These are phyloP conservation scores for Aeoliscus strigatus DNA, from an alignment of 2,797 vertebrate genomes.

Conservation along the genomic window DNA sequence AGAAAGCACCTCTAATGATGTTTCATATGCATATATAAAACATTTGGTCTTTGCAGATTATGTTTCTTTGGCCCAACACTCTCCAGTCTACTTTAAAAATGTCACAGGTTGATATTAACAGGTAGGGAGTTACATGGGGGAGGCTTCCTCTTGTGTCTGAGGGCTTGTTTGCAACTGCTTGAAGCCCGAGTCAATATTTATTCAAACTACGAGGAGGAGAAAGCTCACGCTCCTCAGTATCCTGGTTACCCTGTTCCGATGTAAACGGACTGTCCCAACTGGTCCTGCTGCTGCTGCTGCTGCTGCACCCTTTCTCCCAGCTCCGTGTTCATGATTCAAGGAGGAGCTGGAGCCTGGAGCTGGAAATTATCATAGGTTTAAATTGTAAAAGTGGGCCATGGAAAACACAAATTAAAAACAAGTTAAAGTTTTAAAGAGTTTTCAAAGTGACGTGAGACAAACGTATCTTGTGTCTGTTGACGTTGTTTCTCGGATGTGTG, in stretches of 20 bases:
- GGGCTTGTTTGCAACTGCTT: slow-evolving; percentile 55
- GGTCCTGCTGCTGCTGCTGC: slow-evolving; percentile 53
- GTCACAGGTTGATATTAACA: no score
- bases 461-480: no score
- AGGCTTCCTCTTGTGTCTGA: slow-evolving; percentile 39
- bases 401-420: no score
- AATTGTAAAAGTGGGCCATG: background rate
- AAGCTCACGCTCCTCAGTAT: slow-evolving; percentile 57
- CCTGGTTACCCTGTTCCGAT: slow-evolving; percentile 59
- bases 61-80: background rate
- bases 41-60: no score
- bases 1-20: no score
- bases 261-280: slow-evolving; percentile 51
- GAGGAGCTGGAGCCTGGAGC: background rate
- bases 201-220: slow-evolving; percentile 56
- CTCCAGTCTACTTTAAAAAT: no score
- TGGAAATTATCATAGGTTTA: background rate
- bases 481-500: no score
- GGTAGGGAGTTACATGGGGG: no score
- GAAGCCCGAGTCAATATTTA: slow-evolving; percentile 71
- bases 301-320: slow-evolving; percentile 36
- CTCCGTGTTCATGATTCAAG: slow-evolving; percentile 21
- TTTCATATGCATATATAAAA: no score
- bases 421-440: no score
- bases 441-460: no score